Percentiles rank a stretch among this genome's conserved stretches.
Evolutionary conservation across 2,113 vertebrate species (phyloP).

Genomic region (Hypomesus transpacificus): DNA sequence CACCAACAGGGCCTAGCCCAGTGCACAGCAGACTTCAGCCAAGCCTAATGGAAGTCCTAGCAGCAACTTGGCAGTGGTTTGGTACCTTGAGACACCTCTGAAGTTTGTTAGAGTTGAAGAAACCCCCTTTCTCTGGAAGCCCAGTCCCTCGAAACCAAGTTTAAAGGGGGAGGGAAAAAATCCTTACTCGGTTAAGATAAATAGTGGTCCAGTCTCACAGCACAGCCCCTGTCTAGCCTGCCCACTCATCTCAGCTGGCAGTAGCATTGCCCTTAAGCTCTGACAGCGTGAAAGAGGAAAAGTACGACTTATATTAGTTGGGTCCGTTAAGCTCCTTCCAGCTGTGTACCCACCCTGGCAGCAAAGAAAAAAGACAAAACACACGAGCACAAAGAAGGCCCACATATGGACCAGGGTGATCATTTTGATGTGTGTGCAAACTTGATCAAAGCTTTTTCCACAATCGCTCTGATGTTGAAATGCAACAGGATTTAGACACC

Average conservation of each 20-base stretch:
- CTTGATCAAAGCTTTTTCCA: slow-evolving; percentile 22
- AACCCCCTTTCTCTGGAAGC: neutral
- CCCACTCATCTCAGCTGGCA: slow-evolving; percentile 9
- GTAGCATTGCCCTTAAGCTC: neutral
- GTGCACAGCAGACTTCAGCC: neutral
- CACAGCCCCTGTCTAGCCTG: neutral
- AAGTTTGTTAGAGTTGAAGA: neutral
- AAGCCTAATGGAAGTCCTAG: neutral
- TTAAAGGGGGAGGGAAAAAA: neutral
- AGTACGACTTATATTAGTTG: neutral
- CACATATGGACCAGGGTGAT: slow-evolving; percentile 20
- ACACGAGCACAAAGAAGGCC: neutral
- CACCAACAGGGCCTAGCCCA: no score
- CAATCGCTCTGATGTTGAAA: slow-evolving; percentile 26
- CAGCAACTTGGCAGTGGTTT: neutral
- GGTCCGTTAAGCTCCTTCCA: neutral
- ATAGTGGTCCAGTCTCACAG: neutral
- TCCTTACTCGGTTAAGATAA: neutral
- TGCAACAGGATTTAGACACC: slow-evolving; percentile 28
- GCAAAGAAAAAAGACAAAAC: slow-evolving; percentile 4
- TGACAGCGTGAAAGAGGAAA: neutral
- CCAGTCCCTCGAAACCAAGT: neutral
- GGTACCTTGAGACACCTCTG: neutral
- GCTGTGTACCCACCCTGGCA: neutral
- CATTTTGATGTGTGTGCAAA: neutral